Evolutionary conservation across 2,888 invertebrate species (phyloP).

Genomic region (Drosophila buzzatii): DNA sequence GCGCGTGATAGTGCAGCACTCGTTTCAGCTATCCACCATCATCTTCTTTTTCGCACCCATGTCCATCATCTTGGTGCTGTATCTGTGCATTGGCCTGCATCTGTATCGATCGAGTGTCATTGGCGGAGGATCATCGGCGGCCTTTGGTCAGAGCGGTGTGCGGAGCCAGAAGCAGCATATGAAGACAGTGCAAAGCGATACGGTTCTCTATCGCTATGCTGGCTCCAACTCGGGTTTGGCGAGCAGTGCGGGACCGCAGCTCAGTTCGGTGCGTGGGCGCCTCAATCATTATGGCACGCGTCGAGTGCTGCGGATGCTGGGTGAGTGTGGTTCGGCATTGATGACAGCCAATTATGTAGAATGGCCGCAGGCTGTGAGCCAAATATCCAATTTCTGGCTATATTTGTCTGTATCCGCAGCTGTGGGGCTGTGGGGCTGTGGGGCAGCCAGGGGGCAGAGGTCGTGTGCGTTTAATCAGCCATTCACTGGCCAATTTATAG

Average conservation of each 20-base stretch:
- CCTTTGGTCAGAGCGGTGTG: slow-evolving; percentile 83
- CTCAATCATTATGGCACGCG: slow-evolving; percentile 88
- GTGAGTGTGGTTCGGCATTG: slow-evolving; percentile 86
- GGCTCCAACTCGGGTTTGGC: slow-evolving; percentile 72
- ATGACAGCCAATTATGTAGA: slow-evolving; percentile 28
- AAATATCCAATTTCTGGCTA: slow-evolving; percentile 38
- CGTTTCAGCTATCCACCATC: slow-evolving; percentile 88
- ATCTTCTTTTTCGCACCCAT: slow-evolving; percentile 95
- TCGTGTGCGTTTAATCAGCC: slow-evolving; percentile 65
- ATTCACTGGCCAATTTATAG: slow-evolving; percentile 65
- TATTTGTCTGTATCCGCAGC: slow-evolving; percentile 27
- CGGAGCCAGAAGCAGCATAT: slow-evolving; percentile 77
- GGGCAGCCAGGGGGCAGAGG: slow-evolving; percentile 1
- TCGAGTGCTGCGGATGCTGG: slow-evolving; percentile 91
- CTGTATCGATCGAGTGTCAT: slow-evolving; percentile 86
- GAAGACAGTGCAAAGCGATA: slow-evolving; percentile 74
- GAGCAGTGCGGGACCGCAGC: slow-evolving; percentile 82
- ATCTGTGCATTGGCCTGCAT: slow-evolving; percentile 91
- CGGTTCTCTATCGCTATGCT: slow-evolving; percentile 82
- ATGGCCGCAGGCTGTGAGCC: slow-evolving; percentile 46
- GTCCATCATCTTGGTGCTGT: slow-evolving; percentile 93
- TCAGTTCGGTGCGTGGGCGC: slow-evolving; percentile 86
- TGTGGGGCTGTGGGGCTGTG: not conserved
- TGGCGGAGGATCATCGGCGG: slow-evolving; percentile 74
- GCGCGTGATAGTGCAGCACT: slow-evolving; percentile 85